Percentiles rank a stretch among this genome's conserved stretches.
These are phyloP conservation scores for Glaucidium brasilianum DNA, from an alignment of 2,113 vertebrate species.

Conservation along the genomic window DNA sequence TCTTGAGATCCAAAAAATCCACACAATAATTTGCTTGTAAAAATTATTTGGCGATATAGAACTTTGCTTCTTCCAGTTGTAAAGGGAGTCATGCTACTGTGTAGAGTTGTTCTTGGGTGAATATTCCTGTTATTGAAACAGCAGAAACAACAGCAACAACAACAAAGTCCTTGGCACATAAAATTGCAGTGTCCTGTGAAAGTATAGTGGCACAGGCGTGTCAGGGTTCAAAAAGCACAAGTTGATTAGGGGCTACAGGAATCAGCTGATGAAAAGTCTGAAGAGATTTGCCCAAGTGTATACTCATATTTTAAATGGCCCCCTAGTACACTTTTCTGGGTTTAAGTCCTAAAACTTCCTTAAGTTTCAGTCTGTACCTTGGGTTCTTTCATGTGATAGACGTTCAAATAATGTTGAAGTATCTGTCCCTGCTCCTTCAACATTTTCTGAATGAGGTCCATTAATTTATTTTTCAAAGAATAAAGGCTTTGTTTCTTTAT, in stretches of 20 bases:
- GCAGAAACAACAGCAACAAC: neutral
- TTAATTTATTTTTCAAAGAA: neutral
- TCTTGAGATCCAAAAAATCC: neutral
- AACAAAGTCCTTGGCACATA: neutral
- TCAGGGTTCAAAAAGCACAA: neutral
- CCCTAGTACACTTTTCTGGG: accelerated
- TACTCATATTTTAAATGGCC: neutral
- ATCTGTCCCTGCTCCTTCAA: neutral
- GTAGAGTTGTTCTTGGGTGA: neutral
- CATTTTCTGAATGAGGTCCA: neutral
- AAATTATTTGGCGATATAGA: neutral
- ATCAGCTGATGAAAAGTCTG: neutral
- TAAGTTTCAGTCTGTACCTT: neutral
- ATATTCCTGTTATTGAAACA: neutral
- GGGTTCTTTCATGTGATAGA: neutral
- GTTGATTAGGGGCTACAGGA: neutral
- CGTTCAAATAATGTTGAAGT: neutral
- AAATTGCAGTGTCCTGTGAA: neutral
- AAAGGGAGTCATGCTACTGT: neutral
- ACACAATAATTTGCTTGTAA: neutral
- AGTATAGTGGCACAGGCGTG: neutral
- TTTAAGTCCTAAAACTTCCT: neutral
- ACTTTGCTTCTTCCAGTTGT: neutral
- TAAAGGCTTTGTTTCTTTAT: neutral
- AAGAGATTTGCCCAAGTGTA: neutral